Evolutionary conservation across 2,113 vertebrate genomes (phyloP).

Genomic region (Melospiza melodia): DNA sequence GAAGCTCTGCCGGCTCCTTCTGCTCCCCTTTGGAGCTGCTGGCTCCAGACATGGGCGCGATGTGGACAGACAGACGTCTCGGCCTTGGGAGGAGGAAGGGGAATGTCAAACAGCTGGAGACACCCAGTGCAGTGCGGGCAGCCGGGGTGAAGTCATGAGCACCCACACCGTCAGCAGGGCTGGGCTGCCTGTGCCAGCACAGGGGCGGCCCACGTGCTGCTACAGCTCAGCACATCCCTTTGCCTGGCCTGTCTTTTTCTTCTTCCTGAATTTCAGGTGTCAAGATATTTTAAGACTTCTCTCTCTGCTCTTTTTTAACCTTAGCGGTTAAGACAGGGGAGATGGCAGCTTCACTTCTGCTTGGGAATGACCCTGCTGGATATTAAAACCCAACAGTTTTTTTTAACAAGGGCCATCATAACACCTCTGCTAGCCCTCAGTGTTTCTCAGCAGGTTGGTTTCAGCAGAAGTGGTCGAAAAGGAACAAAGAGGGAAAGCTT

Average conservation of each 20-base stretch:
- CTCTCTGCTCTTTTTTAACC: not conserved
- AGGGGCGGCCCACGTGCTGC: not conserved
- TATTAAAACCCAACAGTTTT: not conserved
- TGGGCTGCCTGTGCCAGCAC: not conserved
- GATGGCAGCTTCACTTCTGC: not conserved
- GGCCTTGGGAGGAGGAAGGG: not conserved
- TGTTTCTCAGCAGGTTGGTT: not conserved
- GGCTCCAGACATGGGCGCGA: conserved; percentile 55
- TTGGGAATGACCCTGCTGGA: not conserved
- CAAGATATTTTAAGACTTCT: not conserved
- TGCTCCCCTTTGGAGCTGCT: not conserved
- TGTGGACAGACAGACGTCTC: not conserved
- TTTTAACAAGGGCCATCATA: not conserved
- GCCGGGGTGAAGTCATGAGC: not conserved
- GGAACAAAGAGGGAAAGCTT: not conserved
- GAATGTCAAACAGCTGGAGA: not conserved
- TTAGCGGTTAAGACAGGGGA: not conserved
- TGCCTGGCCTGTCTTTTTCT: not conserved
- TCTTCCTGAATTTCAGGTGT: not conserved
- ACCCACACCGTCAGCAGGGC: not conserved
- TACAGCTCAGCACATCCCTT: not conserved
- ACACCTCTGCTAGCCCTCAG: rapidly evolving
- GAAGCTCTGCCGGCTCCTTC: not conserved
- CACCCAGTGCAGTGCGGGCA: rapidly evolving
- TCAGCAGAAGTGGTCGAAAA: not conserved